Base-by-base conservation (phyloP, 2,888 invertebrate species). In the Eupithecia tripunctaria region DNA sequence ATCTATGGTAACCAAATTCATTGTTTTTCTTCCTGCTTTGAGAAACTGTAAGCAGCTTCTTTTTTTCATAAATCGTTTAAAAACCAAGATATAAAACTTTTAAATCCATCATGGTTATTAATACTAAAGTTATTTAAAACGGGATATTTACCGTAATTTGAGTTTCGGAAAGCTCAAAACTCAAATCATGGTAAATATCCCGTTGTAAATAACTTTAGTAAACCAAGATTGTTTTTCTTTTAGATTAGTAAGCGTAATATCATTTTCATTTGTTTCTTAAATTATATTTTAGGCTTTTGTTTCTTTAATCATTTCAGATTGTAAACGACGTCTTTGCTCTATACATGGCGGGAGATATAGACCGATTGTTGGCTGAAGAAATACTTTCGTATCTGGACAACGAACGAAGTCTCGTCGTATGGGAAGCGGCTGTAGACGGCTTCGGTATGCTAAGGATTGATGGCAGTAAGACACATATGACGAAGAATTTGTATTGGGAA, bases 281-380 rank as follows among this genome's bases (percentile, higher is more conserved):
- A 56, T 25, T 8, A 1, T 10, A 25, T 29, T 2, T 29, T 12
- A 25, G 32, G 29, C 29, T 62, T 27, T 60, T 18, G 14, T 29
- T 62, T 18, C 18, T 18, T 29, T 32, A 18, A 6, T 2, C 15
- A 27, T 70, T 76, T 12, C 86, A 94, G 94, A 91, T 94, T 36
- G 92, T 90, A 0, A 94, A 92, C 72, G 94, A 94, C 67, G 87
- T 88, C 0, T 87, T 94, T n/a, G 93, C 92, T 29, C 80, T 94
- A 0, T 92, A 88, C 76, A 86, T 86, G n/a, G 88, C 93, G 0
- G 90, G 91, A 14, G 90, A 91, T 18, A 77, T 94, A 14, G 79
- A 82, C 5, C 80, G 86, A 0, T 77, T 85, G 0, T 79, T 91
- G 0, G 89, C 92, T 0, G 84, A 85, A 76, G 86, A 88, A 5